phyloP scores from a whole-genome alignment of 2,888 invertebrate genomes.

The Malacosoma neustria region DNA sequence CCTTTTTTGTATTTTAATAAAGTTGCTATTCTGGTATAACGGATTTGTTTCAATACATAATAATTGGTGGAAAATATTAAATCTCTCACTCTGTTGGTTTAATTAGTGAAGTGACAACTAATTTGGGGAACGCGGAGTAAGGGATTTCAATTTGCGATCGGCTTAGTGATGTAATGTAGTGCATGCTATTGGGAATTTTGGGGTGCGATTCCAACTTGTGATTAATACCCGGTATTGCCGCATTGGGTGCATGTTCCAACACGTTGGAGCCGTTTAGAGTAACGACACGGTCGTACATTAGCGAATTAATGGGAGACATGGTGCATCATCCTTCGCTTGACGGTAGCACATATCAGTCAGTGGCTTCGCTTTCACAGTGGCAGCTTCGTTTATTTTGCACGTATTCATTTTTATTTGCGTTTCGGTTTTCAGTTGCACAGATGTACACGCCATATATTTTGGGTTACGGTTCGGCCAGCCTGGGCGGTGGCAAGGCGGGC shows the following conservation, averaged over 20 bases:
- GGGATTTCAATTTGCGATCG: too few species aligned
- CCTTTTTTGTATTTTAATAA: constrained; percentile 73
- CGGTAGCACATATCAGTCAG: constrained; percentile 46
- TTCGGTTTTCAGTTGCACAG: constrained; percentile 72
- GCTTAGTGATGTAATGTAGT: too few species aligned
- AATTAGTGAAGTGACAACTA: too few species aligned
- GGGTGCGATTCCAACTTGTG: constrained; percentile 11
- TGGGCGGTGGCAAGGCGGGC: constrained; percentile 58
- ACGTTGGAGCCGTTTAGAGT: constrained; percentile 23
- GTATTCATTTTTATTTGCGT: constrained; percentile 70
- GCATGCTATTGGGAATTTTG: constrained; percentile 19
- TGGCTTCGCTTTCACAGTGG: constrained; percentile 63
- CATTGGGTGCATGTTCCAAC: constrained; percentile 45
- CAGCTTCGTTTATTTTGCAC: constrained; percentile 55
- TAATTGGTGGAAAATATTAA: too few species aligned
- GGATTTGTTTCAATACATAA: constrained; percentile 42
- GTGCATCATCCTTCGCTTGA: constrained; percentile 68
- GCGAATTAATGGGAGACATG: constrained; percentile 73
- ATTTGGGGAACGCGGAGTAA: too few species aligned
- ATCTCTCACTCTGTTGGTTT: too few species aligned
- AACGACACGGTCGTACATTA: constrained; percentile 30
- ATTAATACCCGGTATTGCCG: constrained; percentile 22
- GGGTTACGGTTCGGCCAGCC: constrained; percentile 63
- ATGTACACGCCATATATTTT: constrained; percentile 73
- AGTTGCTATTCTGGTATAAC: constrained; percentile 67